A percentile compares a stretch with the other conserved stretches of the same genome.
Evolutionary conservation across 2,113 vertebrate species (phyloP).

Genomic region (Cottus gobio): DNA sequence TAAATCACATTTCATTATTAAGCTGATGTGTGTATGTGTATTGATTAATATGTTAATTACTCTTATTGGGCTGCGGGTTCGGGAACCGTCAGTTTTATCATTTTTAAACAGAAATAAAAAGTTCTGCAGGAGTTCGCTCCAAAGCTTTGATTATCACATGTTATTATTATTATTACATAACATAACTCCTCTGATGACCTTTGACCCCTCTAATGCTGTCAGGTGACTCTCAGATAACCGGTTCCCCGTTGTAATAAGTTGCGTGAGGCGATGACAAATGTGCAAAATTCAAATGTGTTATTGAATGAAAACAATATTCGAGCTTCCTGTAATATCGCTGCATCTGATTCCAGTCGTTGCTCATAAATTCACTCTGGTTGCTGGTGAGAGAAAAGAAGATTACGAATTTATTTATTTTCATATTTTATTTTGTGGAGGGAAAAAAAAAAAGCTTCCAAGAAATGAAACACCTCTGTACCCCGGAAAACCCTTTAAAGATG

Average conservation of each 20-base stretch:
- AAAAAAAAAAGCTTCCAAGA: slow-evolving; percentile 22
- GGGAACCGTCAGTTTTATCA: not conserved
- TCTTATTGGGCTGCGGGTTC: too few species aligned
- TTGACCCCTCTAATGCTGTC: slow-evolving; percentile 33
- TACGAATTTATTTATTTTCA: not conserved
- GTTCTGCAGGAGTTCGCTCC: not conserved
- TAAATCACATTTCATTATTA: too few species aligned
- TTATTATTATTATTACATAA: too few species aligned
- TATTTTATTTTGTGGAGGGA: not conserved
- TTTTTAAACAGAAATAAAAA: not conserved
- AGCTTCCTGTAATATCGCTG: not conserved
- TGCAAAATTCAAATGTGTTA: slow-evolving; percentile 44
- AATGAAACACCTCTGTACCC: slow-evolving; percentile 52
- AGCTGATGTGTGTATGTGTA: too few species aligned
- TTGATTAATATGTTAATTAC: too few species aligned
- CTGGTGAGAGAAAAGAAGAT: slow-evolving; percentile 2
- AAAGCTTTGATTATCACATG: too few species aligned
- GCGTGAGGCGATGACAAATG: slow-evolving; percentile 37
- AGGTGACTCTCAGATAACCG: not conserved
- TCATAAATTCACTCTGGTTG: slow-evolving; percentile 1
- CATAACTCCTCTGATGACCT: slow-evolving; percentile 21
- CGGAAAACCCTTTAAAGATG: not conserved
- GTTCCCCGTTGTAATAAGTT: slow-evolving; percentile 45
- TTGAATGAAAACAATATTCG: slow-evolving; percentile 45
- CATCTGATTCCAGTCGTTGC: not conserved